Evolutionary conservation across 1,140 invertebrate species (phyloP), one percentile per base, ranked within the genome.

Genomic region (Hylaeus volcanicus): DNA sequence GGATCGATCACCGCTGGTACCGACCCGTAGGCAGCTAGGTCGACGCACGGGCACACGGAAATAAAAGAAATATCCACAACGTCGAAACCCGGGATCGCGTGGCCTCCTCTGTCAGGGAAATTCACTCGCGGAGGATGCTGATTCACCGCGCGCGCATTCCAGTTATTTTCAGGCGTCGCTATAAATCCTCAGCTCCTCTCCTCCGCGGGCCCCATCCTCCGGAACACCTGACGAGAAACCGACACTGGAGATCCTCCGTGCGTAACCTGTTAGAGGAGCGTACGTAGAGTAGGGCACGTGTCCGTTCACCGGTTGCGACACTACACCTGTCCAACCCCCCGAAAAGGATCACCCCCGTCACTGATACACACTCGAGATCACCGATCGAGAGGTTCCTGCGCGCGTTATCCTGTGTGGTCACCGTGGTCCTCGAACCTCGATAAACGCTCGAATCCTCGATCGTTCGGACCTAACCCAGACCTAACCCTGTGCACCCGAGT

Each of bases 121-220:
- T 79, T 86, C 83, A 74, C 83, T 68, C 60, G 64, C 63, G 61
- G 55, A 86, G 84, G 65, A 73, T 81, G 85, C 81, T 86, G 85
- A 86, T 86, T 86, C 85, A 86, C 81, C 72, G 51, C 26, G 58
- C 84, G 68, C 73, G 85, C 76, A 86, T 86, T 86, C 84, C 84
- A 6, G 85, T 86, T 86, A 86, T 86, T 86, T 86, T 86, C 85
- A 86, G 84, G 73, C 80, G 80, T 72, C 71, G 74, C 74, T 84
- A 86, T 15, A 86, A 77, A 79, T 79, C 61, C 83, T 74, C 72
- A 14, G 48, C 56, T 70, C 37, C 63, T 65, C 60, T 72, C 56
- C 80, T 53, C 74, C 2, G 26, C 45, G 45, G 11, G 82, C 63
- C 66, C 79, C 71, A 53, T 74, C 55, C 51, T 5, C 43, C 15